These are phyloP conservation scores for Anthonomus grandis DNA, from an alignment of 1,140 invertebrate genomes.

Conservation along the genomic window DNA sequence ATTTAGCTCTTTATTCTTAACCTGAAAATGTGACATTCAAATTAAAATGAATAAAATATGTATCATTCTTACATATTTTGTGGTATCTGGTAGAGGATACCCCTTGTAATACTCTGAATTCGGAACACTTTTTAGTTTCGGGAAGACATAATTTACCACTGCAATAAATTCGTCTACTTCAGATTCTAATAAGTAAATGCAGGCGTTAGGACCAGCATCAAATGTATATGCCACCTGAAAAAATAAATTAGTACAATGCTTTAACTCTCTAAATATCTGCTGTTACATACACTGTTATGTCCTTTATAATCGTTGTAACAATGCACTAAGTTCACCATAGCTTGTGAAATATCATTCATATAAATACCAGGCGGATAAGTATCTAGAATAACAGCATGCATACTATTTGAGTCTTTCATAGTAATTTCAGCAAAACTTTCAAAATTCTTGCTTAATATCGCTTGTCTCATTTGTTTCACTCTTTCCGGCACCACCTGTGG, in stretches of 20 bases:
- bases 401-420: slow-evolving; percentile 97
- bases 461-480: slow-evolving; percentile 64
- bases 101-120: slow-evolving; percentile 58
- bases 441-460: slow-evolving; percentile 82
- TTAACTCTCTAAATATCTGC: neutral
- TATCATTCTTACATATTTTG: neutral
- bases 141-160: slow-evolving; percentile 70
- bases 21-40: slow-evolving; percentile 49
- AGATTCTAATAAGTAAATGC: slow-evolving; percentile 79
- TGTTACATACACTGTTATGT: slow-evolving; percentile 55
- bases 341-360: slow-evolving; percentile 83
- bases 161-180: slow-evolving; percentile 66
- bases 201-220: slow-evolving; percentile 97
- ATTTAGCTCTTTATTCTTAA: slow-evolving; percentile 48
- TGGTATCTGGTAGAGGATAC: slow-evolving; percentile 13
- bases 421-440: slow-evolving; percentile 85
- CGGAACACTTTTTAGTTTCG: slow-evolving; percentile 57
- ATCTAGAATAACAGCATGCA: slow-evolving; percentile 93
- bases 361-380: slow-evolving; percentile 93
- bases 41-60: neutral
- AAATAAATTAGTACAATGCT: slow-evolving; percentile 1
- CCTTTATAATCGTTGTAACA: slow-evolving; percentile 69
- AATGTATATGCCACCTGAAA: slow-evolving; percentile 88
- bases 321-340: slow-evolving; percentile 79
- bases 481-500: slow-evolving; percentile 74